Evolutionary conservation across 2,888 invertebrate species (phyloP), one percentile per base, ranked within the genome.

Genomic region (Nomada ruficornis): DNA sequence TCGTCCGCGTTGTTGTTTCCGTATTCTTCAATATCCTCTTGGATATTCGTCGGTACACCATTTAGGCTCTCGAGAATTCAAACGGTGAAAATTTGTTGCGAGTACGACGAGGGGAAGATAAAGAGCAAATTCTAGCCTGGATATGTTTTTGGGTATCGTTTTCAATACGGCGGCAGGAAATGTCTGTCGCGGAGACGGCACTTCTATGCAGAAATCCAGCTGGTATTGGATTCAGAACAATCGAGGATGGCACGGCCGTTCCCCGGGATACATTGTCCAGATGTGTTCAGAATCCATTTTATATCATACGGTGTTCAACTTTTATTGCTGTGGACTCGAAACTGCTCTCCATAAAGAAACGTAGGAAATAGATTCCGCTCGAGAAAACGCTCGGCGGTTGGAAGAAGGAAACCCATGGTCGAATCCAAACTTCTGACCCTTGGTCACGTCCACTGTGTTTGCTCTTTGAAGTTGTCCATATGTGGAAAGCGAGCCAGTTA

Each of bases 231-330:
- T n/a, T n/a, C 18, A n/a, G 71, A 42, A 63, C 26, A 63, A 63
- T 71, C 5, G 71, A 23, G 42, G 36, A n/a, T 20, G n/a, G 36
- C 47, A 13, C 44, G n/a, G 59, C 29, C 26, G 26, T 69, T 70
- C 26, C 18, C 62, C 1, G 23, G n/a, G 52, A 42, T 55, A 44
- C 50, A 59, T 55, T 72, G 64, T 15, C 57, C 47, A 64, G 68
- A 75, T 69, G 69, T 36, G 69, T 63, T 55, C 54, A 13, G 62
- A 63, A 47, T 69, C 69, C 62, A 10, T 5, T 29, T 44, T 55
- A 76, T 76, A 76, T 76, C 62, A 63, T 23, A 20, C 47, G 68
- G 50, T 23, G 75, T 76, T 76, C 75, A 69, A 76, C 54, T 69
- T 76, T 76, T 76, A 76, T 63, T 69, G 47, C 54, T 11, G 29